A percentile compares a stretch with the other conserved stretches of the same genome.
These are phyloP conservation scores for Machimus rusticus DNA, from an alignment of 2,888 invertebrate genomes.

Conservation along the genomic window DNA sequence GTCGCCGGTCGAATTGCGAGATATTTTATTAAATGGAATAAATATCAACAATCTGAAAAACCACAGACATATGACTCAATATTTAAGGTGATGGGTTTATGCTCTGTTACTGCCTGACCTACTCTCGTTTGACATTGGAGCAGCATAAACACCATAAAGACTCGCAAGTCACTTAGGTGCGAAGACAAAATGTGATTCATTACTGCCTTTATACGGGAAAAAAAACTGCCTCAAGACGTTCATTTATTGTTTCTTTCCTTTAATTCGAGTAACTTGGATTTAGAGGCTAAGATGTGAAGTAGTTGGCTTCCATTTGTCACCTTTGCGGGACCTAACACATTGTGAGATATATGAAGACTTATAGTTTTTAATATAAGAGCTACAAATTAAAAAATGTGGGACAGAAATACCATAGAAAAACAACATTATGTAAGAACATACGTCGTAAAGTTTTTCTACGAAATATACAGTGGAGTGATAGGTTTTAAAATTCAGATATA, in stretches of 20 bases:
- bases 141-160: not conserved
- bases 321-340: not conserved
- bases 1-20: not conserved
- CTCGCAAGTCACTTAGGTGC: not conserved
- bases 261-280: not conserved
- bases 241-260: not conserved
- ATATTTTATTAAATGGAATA: not conserved
- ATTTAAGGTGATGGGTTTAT: not conserved
- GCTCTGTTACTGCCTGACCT: conserved; percentile 8
- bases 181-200: conserved; percentile 8
- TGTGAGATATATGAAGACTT: not conserved
- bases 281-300: not conserved
- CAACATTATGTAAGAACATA: not conserved
- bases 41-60: not conserved
- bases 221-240: not conserved
- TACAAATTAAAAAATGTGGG: not conserved
- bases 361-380: not conserved
- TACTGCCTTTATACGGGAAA: not conserved
- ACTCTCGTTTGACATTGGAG: conserved; percentile 26
- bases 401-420: not conserved
- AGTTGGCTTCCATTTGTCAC: not conserved
- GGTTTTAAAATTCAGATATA: not conserved
- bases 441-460: not conserved
- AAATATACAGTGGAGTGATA: not conserved
- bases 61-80: conserved; percentile 26